Evolutionary conservation across 1,140 invertebrate genomes (phyloP).

Genomic region (Atta cephalotes): DNA sequence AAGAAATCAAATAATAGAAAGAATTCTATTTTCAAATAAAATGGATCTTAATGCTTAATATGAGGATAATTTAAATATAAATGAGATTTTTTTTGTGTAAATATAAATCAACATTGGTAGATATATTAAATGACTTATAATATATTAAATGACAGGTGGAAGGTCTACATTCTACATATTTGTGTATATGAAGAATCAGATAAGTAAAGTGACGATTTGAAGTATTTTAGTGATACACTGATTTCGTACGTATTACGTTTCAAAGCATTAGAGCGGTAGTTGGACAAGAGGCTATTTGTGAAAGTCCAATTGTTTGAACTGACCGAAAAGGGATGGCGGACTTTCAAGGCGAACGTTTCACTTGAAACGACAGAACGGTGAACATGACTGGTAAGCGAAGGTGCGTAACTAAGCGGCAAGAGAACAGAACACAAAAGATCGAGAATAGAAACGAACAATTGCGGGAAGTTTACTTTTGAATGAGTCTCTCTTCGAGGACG

Average conservation of each 20-base stretch:
- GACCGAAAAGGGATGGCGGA: conserved; percentile 48
- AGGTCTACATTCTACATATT: too few species aligned
- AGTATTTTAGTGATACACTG: conserved; percentile 52
- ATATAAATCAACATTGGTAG: too few species aligned
- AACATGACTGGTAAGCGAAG: conserved; percentile 46
- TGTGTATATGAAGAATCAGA: background rate
- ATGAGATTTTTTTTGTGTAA: too few species aligned
- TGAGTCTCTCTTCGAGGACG: conserved; percentile 30
- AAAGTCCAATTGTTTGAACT: conserved; percentile 34
- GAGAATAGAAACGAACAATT: conserved; percentile 14
- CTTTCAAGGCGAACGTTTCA: conserved; percentile 2
- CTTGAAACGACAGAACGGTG: conserved; percentile 58
- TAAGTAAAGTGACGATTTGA: background rate
- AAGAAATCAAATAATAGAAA: too few species aligned
- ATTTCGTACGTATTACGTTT: conserved; percentile 76
- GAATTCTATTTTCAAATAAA: too few species aligned
- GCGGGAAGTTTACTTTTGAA: conserved; percentile 61
- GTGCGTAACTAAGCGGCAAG: conserved; percentile 69
- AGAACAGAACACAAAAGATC: conserved; percentile 47
- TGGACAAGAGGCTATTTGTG: conserved; percentile 69
- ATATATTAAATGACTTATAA: too few species aligned
- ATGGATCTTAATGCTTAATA: too few species aligned
- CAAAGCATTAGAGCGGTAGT: conserved; percentile 71
- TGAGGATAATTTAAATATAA: too few species aligned
- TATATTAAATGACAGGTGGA: too few species aligned